Base-by-base conservation (phyloP, 2,113 vertebrate genomes). In the Ammodytes dubius region DNA sequence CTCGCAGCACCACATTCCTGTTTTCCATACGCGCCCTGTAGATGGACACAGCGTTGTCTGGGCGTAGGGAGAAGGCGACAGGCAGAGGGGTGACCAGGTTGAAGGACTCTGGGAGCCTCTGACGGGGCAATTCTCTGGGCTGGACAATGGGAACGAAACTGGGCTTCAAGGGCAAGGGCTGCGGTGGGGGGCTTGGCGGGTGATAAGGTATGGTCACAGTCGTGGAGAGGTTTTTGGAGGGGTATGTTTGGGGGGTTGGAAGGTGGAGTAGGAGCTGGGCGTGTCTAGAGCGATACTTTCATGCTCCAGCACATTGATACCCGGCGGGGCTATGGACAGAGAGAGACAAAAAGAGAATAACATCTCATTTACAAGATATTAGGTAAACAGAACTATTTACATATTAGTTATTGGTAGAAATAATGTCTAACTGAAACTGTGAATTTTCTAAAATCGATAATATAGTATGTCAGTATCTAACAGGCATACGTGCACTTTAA, bases 1-100 rank as follows among this genome's bases (percentile, higher is more conserved):
- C 95, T 9, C 94, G 87, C 27, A 96, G 90, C 1, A 96, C 89
- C 59, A 95, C 95, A 7, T 95, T 95, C 81, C 94, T 94, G 89
- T 93, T 92, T 1, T 95, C 94, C 95, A 95, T 95, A 0, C 93
- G 90, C 3, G 95, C 95, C 57, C 94, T 91, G 77, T 92, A 95
- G 15, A 95, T 90, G 10, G 94, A 95, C 82, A 96, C 89, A 0
- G 67, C 40, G 27, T 73, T 39, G 73, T 94, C 83, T 4, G 92
- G 64, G 13, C 57, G 93, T 70, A 94, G 76, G 14, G 92, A 92
- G 91, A 94, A 95, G 56, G 90, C 68, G 0, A 19, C 17, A 5
- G 90, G 89, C 47, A 95, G 88, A 14, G 93, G 70, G 4, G 88
- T 70, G 61, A 96, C 94, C 84, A 91, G 80, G 66, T 95, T 94